phyloP scores from a whole-genome alignment of 1,140 invertebrate genomes.

The Aricia agestis region DNA sequence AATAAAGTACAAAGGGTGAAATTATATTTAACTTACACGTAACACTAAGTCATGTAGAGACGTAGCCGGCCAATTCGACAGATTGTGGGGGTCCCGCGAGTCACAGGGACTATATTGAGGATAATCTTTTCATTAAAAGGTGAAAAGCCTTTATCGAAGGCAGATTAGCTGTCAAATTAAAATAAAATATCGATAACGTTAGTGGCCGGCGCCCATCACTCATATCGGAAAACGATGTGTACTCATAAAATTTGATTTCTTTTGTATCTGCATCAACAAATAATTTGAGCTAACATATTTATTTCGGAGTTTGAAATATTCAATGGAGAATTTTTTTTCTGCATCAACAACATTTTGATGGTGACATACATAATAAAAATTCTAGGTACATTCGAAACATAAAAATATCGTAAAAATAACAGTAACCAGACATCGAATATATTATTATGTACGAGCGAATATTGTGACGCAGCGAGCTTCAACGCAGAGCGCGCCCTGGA shows the following conservation, averaged over 20 bases:
- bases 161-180: no score
- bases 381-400: not conserved
- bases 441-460: not conserved
- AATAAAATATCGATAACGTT: no score
- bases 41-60: not conserved
- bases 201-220: no score
- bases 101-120: not conserved
- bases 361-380: not conserved
- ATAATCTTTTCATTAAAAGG: not conserved
- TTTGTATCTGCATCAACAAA: no score
- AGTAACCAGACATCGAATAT: not conserved
- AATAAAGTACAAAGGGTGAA: not conserved
- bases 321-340: no score
- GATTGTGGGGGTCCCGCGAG: not conserved
- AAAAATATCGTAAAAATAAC: not conserved
- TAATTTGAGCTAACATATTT: no score
- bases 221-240: no score
- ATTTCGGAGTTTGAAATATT: no score
- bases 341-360: not conserved
- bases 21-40: not conserved
- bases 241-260: no score
- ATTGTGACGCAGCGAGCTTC: not conserved
- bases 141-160: no score
- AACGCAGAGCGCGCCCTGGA: not conserved
- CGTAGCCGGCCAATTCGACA: not conserved